phyloP scores from a whole-genome alignment of 2,888 invertebrate species.

The Cataglyphis rosenhaueri region DNA sequence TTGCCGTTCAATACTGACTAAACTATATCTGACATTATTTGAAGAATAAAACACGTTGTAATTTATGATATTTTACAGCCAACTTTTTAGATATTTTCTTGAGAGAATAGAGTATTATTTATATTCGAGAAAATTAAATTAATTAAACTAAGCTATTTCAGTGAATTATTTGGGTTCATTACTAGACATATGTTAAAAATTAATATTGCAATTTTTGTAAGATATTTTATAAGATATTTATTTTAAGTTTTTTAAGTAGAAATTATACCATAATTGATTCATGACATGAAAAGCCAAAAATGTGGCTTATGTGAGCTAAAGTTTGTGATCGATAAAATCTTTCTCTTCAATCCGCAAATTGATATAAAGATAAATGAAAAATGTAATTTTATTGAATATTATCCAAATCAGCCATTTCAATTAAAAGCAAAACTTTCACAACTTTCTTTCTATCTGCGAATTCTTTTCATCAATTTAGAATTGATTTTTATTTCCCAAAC shows the following conservation, averaged over 20 bases:
- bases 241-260: not conserved
- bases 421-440: not conserved
- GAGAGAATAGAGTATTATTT: not conserved
- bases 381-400: not conserved
- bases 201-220: not conserved
- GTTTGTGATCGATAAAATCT: not conserved
- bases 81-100: not conserved
- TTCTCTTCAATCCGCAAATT: not conserved
- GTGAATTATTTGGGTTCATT: not conserved
- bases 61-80: not conserved
- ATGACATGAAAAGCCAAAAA: not conserved
- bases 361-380: not conserved
- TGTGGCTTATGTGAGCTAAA: not conserved
- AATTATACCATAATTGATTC: not conserved
- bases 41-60: not conserved
- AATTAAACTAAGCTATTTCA: not conserved
- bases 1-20: not conserved
- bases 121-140: slow-evolving; percentile 8
- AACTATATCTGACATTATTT: not conserved
- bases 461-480: not conserved
- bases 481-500: not conserved
- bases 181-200: not conserved
- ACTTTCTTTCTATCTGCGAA: not conserved
- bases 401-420: not conserved
- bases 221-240: not conserved